Base-by-base conservation (phyloP, 2,113 vertebrate genomes). In the Leptosomus discolor region DNA sequence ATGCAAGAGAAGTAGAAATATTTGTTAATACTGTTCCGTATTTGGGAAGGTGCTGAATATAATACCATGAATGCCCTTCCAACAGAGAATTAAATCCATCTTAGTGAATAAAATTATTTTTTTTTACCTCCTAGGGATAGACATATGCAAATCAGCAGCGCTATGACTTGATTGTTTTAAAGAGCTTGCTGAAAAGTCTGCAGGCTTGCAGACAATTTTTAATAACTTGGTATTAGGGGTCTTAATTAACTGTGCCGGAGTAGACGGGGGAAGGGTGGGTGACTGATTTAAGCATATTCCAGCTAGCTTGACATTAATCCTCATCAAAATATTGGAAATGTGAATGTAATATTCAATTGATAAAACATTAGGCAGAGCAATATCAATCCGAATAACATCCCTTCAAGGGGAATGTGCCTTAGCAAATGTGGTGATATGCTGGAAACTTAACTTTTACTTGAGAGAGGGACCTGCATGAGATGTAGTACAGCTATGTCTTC, bases 121-220 rank as follows among this genome's bases (percentile, higher is more conserved):
- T 74, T 58, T 48, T 48, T 90, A 79, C 43, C 20, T 88, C 83
- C 39, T 48, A 65, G 32, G 26, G 58, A 53, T 60, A 63, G 19
- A 27, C 8, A 2, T 56, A 27, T n/a, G 32, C 61, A 84, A 79
- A 67, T 85, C 30, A 69, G 61, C 57, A 64, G 29, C 0, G 0
- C 57, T 90, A 9, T 36, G 67, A 67, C 46, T 41, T 48, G 34
- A 11, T 57, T 85, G 39, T 57, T 88, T 32, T 46, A 37, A 90
- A 78, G 60, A 78, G 29, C 15, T 80, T 65, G n/a, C n/a, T 86
- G 60, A 60, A 53, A 80, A 67, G 15, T 73, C 27, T 88, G 30
- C 24, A 68, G 67, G 11, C 63, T 10, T 82, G 69, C 53, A 75
- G 56, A 36, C 24, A 57, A 4, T 64, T 90, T 81, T 48, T 79